Base-by-base conservation (phyloP, 2,888 invertebrate genomes). In the Amblyteles armatorius region DNA sequence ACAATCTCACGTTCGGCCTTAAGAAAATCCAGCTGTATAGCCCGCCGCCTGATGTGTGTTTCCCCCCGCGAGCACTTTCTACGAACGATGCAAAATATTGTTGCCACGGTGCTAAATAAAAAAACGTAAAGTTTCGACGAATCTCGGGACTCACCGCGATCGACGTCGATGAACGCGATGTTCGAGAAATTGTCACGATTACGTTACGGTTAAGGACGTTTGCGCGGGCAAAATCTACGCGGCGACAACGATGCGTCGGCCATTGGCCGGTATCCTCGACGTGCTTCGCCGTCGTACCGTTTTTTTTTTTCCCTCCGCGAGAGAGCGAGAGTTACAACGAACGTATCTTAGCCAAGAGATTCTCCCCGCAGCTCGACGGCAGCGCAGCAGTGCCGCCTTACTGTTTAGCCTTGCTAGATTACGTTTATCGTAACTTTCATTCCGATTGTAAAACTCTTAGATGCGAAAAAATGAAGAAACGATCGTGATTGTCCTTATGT, bases 151-250 rank as follows among this genome's bases (percentile, higher is more conserved):
- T 82, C 76, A 73, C 82, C 79, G 68, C 67, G 67, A 81, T 81
- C 57, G 68, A 40, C 71, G 79, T 48, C 9, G 76, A 44, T 40
- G 48, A 57, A 19, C 68, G 72, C 73, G 67, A 52, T 87, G 83
- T 77, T 87, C 33, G 83, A 84, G 80, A 85, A 89, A 89, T 90
- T 88, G 89, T 88, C 72, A 87, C 74, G 81, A 86, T 74, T 87
- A 77, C 88, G 86, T 87, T 86, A 29, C 71, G 84, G 84, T 86
- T 85, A 87, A 80, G 84, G 85, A 89, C 84, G 88, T 92, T 92
- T 92, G 91, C 92, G 92, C 92, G 91, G 92, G 92, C 90, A 91
- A 91, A 92, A 92, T 90, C 90, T 91, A 89, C 89, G 90, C 91
- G 89, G 72, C 79, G 79, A 83, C 82, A 90, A 89, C 88, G 89